Evolutionary conservation across 2,888 invertebrate genomes (phyloP).

Genomic region (Caenorhabditis sulstoni): DNA sequence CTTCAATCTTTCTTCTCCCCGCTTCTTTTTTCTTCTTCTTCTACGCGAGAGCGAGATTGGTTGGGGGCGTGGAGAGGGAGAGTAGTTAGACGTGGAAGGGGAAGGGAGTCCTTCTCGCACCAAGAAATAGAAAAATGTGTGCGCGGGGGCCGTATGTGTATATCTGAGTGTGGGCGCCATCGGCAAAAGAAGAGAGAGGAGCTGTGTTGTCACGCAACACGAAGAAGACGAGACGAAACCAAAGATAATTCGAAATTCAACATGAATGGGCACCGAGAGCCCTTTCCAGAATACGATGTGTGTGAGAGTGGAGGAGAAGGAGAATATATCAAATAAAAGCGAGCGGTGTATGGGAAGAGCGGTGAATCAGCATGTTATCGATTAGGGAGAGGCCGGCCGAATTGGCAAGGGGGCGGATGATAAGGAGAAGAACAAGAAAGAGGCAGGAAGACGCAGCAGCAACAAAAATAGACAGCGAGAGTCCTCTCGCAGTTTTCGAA

Average conservation of each 20-base stretch:
- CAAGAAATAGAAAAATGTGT: constrained; percentile 36
- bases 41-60: constrained; percentile 28
- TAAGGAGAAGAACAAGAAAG: constrained; percentile 30
- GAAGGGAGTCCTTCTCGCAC: constrained; percentile 25
- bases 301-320: background rate
- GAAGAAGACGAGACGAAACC: background rate
- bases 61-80: constrained; percentile 9
- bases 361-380: constrained; percentile 45
- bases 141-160: constrained; percentile 15
- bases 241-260: constrained; percentile 23
- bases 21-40: constrained; percentile 21
- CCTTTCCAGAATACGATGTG: too few relatives aligned
- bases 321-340: constrained; percentile 42
- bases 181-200: background rate
- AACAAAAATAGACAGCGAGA: constrained; percentile 4
- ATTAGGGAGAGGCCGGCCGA: constrained; percentile 24
- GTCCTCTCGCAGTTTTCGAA: background rate
- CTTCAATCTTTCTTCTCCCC: constrained; percentile 40
- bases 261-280: background rate
- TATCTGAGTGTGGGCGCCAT: constrained; percentile 2
- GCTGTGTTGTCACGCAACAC: constrained; percentile 40
- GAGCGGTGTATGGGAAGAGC: constrained; percentile 9
- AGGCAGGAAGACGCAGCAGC: constrained; percentile 17
- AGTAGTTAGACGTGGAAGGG: constrained; percentile 32
- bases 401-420: constrained; percentile 34